Conservation (phyloP, 2,797 vertebrate genomes). For the Pseudochromis fuscus region DNA sequence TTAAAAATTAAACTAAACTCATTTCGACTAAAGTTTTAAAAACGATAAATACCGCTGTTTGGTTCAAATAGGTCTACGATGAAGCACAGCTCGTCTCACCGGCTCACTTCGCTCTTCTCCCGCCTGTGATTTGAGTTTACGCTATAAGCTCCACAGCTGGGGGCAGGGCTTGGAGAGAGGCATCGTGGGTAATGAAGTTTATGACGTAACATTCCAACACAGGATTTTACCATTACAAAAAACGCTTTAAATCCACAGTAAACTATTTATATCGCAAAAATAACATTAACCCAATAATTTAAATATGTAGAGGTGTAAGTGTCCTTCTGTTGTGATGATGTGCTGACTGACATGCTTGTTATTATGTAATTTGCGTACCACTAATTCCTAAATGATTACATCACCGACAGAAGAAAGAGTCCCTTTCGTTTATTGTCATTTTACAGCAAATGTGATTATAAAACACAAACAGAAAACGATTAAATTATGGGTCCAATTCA, state of each 20-base stretch:
- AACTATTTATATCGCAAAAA: background rate
- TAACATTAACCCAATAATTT: rapidly evolving
- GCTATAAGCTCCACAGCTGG: conserved; percentile 15
- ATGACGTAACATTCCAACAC: background rate
- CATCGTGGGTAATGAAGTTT: conserved; percentile 68
- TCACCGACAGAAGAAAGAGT: conserved; percentile 42
- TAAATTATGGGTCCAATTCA: too few species aligned
- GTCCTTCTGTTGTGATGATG: rapidly evolving
- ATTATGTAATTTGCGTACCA: conserved; percentile 42
- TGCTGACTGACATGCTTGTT: background rate
- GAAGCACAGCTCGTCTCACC: background rate
- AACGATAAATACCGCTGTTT: too few species aligned
- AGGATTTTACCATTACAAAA: background rate
- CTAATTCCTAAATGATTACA: conserved; percentile 67
- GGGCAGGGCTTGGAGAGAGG: conserved; percentile 21
- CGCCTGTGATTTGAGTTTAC: conserved; percentile 81
- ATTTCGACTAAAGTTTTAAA: background rate
- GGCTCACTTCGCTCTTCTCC: conserved; percentile 57
- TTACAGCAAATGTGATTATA: background rate
- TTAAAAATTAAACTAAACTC: too few species aligned
- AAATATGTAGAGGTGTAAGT: background rate
- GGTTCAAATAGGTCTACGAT: background rate
- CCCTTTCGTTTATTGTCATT: background rate
- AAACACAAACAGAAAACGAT: background rate
- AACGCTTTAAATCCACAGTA: background rate